Conservation (phyloP, 2,888 invertebrate genomes). For the Drosophila anomalata region DNA sequence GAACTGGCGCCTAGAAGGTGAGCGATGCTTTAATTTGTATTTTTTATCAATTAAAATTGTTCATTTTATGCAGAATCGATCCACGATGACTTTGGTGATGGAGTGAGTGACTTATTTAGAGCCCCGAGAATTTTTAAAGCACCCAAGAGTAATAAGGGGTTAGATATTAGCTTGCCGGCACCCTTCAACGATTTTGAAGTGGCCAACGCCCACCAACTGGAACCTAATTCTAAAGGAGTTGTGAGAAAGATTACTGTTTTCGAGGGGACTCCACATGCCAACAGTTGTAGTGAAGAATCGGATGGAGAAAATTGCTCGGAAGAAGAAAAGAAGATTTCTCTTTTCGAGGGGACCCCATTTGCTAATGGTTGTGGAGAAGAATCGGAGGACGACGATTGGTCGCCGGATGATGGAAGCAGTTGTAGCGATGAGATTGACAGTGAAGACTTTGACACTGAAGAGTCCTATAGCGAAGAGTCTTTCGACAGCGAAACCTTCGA, state of each 20-base stretch:
- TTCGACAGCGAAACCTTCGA: constrained; percentile 2
- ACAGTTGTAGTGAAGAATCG: background rate
- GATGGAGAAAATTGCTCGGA: background rate
- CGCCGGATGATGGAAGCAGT: background rate
- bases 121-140: background rate
- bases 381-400: background rate
- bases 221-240: background rate
- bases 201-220: background rate
- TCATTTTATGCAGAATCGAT: background rate
- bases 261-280: background rate
- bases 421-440: background rate
- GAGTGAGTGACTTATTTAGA: background rate
- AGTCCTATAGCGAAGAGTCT: background rate
- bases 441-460: constrained; percentile 12
- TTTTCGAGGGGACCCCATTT: background rate
- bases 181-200: background rate
- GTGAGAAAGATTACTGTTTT: background rate
- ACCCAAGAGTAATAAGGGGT: background rate
- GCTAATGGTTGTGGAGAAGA: background rate
- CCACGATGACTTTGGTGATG: background rate
- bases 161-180: background rate
- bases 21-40: background rate
- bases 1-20: background rate
- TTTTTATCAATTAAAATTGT: background rate
- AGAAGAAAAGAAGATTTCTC: background rate